phyloP scores from a whole-genome alignment of 2,888 invertebrate species.

The Embidobia sp. region DNA sequence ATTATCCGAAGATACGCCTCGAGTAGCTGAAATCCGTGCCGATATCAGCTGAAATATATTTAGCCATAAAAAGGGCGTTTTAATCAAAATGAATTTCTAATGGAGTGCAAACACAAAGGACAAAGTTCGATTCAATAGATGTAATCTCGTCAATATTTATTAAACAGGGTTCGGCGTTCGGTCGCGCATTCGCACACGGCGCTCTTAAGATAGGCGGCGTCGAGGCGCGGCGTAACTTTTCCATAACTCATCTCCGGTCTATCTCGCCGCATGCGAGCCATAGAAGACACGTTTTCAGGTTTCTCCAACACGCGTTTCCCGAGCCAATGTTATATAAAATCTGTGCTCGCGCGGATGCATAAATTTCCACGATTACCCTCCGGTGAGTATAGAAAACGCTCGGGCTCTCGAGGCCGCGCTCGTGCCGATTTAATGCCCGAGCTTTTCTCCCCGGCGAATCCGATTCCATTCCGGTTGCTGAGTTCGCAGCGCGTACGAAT shows the following conservation, averaged over 20 bases:
- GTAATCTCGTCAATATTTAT: constrained; percentile 63
- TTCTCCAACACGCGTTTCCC: constrained; percentile 45
- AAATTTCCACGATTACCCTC: constrained; percentile 72
- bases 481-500: constrained; percentile 53
- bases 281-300: constrained; percentile 43
- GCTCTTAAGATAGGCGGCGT: constrained; percentile 42
- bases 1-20: too few relatives aligned
- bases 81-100: constrained; percentile 57
- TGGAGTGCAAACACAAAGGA: constrained; percentile 60
- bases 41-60: constrained; percentile 36
- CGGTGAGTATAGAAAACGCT: constrained; percentile 29
- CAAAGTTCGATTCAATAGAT: constrained; percentile 60
- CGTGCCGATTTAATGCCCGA: constrained; percentile 58
- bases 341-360: constrained; percentile 71
- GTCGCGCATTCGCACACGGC: constrained; percentile 37
- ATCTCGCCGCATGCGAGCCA: constrained; percentile 54
- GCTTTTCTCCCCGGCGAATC: too few relatives aligned
- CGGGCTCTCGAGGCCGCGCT: constrained; percentile 39
- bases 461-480: constrained; percentile 43
- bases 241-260: constrained; percentile 65
- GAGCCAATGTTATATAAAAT: constrained; percentile 60
- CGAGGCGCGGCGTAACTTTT: too few relatives aligned
- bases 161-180: constrained; percentile 52
- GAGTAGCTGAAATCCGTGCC: constrained; percentile 9
- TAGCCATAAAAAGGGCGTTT: constrained; percentile 42